Conservation (phyloP, 2,113 vertebrate species). For the Octodon degus region DNA sequence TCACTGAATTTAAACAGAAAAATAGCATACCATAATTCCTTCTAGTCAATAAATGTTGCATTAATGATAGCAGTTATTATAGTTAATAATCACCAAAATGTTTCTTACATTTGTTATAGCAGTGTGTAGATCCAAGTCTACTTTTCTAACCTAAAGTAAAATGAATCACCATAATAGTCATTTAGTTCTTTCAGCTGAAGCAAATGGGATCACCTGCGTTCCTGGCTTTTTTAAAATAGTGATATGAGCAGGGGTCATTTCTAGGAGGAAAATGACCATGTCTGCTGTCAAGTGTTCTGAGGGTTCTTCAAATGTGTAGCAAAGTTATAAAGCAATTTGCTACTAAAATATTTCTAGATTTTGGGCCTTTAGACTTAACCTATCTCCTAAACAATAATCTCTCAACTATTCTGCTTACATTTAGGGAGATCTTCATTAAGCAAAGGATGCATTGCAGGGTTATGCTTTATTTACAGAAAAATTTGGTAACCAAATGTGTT, state of each 20-base stretch:
- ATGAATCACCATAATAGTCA: neutral
- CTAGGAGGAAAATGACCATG: constrained; percentile 44
- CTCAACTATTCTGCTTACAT: constrained; percentile 12
- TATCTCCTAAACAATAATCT: constrained; percentile 47
- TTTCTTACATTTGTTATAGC: constrained; percentile 1
- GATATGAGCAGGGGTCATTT: neutral
- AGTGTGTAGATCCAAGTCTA: neutral
- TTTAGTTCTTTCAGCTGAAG: neutral
- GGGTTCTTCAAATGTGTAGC: neutral
- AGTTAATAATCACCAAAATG: neutral
- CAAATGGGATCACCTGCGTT: neutral
- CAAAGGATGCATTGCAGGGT: constrained; percentile 22
- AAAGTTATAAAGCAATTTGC: constrained; percentile 33
- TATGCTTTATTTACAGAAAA: neutral
- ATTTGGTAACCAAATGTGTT: constrained; percentile 6
- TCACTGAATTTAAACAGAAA: neutral
- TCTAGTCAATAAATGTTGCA: neutral
- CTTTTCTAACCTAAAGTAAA: constrained; percentile 52
- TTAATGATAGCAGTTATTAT: neutral
- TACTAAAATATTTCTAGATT: constrained; percentile 43
- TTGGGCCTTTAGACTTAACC: constrained; percentile 2
- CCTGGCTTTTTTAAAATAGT: neutral
- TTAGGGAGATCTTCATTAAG: constrained; percentile 38
- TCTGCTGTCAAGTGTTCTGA: constrained; percentile 1
- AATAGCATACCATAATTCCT: neutral